Evolutionary conservation across 2,888 invertebrate genomes (phyloP).

Genomic region (Limnephilus auricula): DNA sequence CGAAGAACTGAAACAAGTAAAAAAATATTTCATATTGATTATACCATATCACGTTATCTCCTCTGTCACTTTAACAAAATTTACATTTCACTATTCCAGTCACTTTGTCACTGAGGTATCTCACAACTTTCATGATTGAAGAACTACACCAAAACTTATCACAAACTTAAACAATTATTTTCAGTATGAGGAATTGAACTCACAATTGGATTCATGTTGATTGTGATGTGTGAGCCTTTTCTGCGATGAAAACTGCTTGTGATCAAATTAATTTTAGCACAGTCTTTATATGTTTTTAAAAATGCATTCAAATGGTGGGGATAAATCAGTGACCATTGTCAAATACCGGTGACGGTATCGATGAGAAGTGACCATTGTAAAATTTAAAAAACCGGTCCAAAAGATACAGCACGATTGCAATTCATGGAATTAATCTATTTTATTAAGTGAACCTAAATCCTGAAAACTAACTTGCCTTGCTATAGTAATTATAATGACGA

Average conservation of each 20-base stretch:
- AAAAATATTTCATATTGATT: background rate
- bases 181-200: background rate
- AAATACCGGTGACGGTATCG: no score
- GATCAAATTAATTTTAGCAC: background rate
- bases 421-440: background rate
- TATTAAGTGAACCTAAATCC: background rate
- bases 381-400: background rate
- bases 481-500: background rate
- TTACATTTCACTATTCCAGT: no score
- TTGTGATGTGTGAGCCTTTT: background rate
- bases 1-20: background rate
- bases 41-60: background rate
- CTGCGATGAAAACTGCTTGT: background rate
- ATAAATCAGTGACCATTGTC: background rate
- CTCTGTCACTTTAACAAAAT: background rate
- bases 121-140: no score
- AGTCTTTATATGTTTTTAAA: background rate
- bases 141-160: background rate
- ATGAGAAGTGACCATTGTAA: background rate
- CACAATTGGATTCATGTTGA: background rate
- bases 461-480: background rate
- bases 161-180: background rate
- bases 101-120: no score
- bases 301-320: background rate
- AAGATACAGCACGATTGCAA: background rate